Conservation (phyloP, 2,113 vertebrate species). For the Acrocephalus arundinaceus region DNA sequence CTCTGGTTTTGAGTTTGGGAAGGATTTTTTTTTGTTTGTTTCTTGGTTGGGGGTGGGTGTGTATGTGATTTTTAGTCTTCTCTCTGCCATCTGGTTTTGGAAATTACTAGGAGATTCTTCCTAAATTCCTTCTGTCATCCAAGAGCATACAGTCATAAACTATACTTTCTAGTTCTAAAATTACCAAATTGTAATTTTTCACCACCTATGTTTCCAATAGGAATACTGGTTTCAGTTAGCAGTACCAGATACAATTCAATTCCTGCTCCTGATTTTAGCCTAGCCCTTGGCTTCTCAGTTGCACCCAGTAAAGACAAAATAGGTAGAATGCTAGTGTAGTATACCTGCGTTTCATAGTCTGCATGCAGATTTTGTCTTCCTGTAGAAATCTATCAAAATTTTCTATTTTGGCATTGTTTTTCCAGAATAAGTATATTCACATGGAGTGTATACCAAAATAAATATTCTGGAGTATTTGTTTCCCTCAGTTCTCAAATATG, state of each 20-base stretch:
- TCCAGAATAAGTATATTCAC: background rate
- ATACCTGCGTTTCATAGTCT: background rate
- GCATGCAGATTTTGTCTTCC: background rate
- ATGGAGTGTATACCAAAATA: conserved; percentile 34
- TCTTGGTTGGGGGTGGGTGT: background rate
- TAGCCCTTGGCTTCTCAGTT: background rate
- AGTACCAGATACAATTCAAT: background rate
- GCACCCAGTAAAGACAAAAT: background rate
- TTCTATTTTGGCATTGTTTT: conserved; percentile 15
- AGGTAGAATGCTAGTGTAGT: background rate
- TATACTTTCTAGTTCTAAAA: conserved; percentile 26
- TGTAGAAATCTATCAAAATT: background rate
- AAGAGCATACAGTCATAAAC: background rate
- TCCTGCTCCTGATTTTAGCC: background rate
- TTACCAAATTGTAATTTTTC: conserved; percentile 27
- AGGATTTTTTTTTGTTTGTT: background rate
- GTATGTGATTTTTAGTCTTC: background rate
- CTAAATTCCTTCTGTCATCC: background rate
- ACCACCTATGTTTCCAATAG: background rate
- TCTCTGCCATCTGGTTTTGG: conserved; percentile 24
- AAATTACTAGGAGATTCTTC: background rate
- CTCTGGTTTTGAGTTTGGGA: background rate
- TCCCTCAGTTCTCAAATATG: background rate
- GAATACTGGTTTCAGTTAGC: conserved; percentile 15
- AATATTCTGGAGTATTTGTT: conserved; percentile 30